Evolutionary conservation across 1,140 invertebrate species (phyloP), one percentile per base, ranked within the genome.

Genomic region (Calliphora vicina): DNA sequence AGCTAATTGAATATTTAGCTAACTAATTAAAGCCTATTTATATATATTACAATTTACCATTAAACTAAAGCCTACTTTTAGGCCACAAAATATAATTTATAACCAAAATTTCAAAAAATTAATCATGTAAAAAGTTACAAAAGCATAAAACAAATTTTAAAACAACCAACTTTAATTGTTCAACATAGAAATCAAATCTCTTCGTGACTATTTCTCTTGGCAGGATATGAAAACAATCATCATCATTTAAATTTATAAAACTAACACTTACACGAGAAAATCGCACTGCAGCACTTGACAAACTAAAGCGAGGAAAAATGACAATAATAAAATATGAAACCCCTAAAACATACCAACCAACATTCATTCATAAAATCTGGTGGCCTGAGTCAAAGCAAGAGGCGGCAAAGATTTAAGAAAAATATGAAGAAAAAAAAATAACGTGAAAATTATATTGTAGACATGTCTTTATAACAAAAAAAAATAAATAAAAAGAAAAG

Each of bases 231-330:
- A n/a, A 57, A 57, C 15, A 15, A 57, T n/a, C 9, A 57, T 57
- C 15, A 57, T 15, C 50, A 57, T 57, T 57, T 57, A 57, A 57
- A 57, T 57, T 57, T 57, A 6, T 15, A 57, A 57, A 57, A 57
- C 50, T 57, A n/a, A 57, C 2, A 57, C 50, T 57, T 57, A 57
- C 2, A 76, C 35, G 35, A 35, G 73, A 42, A 76, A 76, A 35
- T 76, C 73, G 73, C 29, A 76, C 35, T 76, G 73, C 73, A 76
- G 26, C 73, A 76, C 73, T 76, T 76, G 73, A 76, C 73, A 74
- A n/a, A 35, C 35, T 35, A 35, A 35, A 35, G 35, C 5, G 35
- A 35, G 35, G 10, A 29, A 35, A 10, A 35, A 35, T 35, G 35
- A 35, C 35, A 35, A 35, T 35, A 8, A 35, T 35, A 35, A 5